These are phyloP conservation scores for Ciconia boyciana DNA, from an alignment of 2,113 vertebrate species.

Conservation along the genomic window DNA sequence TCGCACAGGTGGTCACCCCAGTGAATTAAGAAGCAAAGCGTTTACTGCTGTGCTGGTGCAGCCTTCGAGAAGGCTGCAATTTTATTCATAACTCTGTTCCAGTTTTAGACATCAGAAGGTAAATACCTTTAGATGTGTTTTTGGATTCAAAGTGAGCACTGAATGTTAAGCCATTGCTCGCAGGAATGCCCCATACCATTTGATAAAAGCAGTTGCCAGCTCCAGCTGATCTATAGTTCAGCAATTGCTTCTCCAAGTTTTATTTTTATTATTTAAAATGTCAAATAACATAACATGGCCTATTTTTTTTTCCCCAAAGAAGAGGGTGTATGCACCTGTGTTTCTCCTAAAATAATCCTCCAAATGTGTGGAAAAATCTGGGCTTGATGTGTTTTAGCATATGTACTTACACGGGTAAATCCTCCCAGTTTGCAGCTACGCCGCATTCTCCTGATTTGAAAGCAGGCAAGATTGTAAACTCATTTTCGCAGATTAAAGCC, in stretches of 20 bases:
- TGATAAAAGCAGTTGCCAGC: neutral
- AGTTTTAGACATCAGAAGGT: neutral
- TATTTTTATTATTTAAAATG: slow-evolving; percentile 21
- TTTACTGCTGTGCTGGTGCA: neutral
- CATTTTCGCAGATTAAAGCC: neutral
- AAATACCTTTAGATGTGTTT: accelerated
- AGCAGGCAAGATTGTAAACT: neutral
- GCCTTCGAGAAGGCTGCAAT: neutral
- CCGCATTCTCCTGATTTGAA: neutral
- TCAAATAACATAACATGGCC: neutral
- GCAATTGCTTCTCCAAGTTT: neutral
- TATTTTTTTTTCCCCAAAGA: neutral
- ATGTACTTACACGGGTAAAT: neutral
- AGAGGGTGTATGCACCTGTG: slow-evolving; percentile 8
- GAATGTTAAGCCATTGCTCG: accelerated
- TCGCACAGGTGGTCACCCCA: accelerated
- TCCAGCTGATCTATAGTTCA: neutral
- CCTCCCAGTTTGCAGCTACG: neutral
- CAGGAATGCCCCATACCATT: neutral
- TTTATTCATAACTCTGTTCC: neutral
- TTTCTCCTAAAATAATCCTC: slow-evolving; percentile 15
- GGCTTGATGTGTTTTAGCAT: neutral
- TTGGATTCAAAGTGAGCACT: neutral
- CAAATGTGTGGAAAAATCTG: neutral
- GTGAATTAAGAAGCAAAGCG: neutral